Conservation (phyloP, 2,797 vertebrate species). For the Sebastolobus alascanus region DNA sequence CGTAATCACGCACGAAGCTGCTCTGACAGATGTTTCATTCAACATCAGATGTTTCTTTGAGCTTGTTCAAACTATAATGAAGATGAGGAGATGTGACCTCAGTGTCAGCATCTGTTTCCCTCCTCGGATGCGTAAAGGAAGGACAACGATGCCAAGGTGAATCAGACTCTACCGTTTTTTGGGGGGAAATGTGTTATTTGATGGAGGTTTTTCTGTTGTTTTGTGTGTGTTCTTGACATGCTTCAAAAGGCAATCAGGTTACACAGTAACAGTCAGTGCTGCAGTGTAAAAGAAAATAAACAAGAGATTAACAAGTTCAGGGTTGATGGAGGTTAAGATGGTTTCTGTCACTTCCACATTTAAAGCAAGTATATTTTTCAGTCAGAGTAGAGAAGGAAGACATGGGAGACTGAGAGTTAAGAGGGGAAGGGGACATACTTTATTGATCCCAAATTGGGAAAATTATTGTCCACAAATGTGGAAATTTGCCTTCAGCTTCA, state of each 20-base stretch:
- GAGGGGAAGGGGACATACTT: not conserved
- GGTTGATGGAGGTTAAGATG: not conserved
- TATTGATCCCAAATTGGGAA: too few relatives aligned
- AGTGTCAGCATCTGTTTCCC: not conserved
- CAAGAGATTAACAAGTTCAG: not conserved
- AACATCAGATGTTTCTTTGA: not conserved
- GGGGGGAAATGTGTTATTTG: not conserved
- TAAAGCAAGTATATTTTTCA: too few relatives aligned
- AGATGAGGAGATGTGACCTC: not conserved
- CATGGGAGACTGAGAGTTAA: not conserved
- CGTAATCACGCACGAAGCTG: constrained; percentile 13
- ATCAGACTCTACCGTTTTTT: not conserved
- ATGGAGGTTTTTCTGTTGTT: not conserved
- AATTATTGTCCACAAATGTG: too few relatives aligned
- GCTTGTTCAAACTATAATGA: not conserved
- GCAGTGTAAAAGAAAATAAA: not conserved
- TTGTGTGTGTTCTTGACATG: not conserved
- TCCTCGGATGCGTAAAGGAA: not conserved
- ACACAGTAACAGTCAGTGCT: too few relatives aligned
- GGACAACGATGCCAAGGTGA: not conserved
- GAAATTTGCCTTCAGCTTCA: too few relatives aligned
- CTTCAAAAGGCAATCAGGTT: too few relatives aligned
- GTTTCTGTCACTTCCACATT: not conserved
- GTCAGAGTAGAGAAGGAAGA: not conserved
- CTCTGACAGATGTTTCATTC: constrained; percentile 16